Evolutionary conservation across 1,140 invertebrate genomes (phyloP), one percentile per base, ranked within the genome.

Genomic region (Phortica variegata): DNA sequence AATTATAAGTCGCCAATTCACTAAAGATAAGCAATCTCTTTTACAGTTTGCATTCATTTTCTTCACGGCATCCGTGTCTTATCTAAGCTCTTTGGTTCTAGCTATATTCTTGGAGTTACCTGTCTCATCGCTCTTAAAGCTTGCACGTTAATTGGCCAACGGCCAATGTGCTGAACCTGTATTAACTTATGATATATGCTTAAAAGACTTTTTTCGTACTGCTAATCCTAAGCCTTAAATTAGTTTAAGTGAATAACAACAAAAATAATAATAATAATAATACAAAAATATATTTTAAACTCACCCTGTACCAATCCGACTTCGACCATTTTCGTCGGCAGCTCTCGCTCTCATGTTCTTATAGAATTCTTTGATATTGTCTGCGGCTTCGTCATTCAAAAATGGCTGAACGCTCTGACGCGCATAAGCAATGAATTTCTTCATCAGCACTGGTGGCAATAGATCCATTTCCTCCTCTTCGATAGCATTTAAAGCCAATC

Each of bases 341-440:
- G 47, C 50, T 21, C 44, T 43, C 0, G 15, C 33, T 17, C 92
- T 79, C 29, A 97, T 79, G 50, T 90, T 81, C 15, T 94, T 76
- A 75, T 96, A 97, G 79, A 92, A 96, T 6, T 87, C 74, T 75
- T 89, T 84, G 9, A 97, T 65, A 5, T 86, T 74, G 47, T 79
- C 75, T 4, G 84, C 84, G 13, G 93, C 91, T 39, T 84, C 83
- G 15, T 63, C 65, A 38, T 84, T 85, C 37, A 97, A 77, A 66
- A 83, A 84, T 10, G 94, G 92, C 57, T 88, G 84, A 0, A 95
- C 89, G 79, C 94, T 93, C 75, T 93, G 88, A 43, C 87, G 83
- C 1, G 93, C 91, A 79, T 96, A 97, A 1, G 88, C 57, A 38
- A 97, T 88, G 68, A 95, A 97, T 78, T 95, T 94, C 37, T 90